Conservation (phyloP, 2,113 vertebrate species). For the Jacana jacana region DNA sequence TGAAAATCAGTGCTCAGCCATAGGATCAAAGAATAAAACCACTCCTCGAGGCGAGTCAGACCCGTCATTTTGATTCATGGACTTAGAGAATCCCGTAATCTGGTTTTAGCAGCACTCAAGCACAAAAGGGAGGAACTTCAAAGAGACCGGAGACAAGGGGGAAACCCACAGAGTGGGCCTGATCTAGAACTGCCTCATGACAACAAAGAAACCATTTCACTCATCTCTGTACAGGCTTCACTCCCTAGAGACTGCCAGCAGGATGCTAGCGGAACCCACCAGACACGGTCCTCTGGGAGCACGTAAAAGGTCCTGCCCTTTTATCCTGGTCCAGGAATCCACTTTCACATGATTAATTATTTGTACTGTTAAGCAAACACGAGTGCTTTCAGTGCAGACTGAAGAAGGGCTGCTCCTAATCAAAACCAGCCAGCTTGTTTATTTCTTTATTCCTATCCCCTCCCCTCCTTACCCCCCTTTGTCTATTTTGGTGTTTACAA, state of each 20-base stretch:
- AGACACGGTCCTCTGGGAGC: background rate
- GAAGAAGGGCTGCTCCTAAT: background rate
- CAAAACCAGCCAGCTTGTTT: conserved; percentile 6
- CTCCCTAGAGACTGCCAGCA: background rate
- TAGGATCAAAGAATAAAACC: background rate
- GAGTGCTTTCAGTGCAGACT: background rate
- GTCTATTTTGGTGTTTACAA: conserved; percentile 6
- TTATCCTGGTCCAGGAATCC: background rate
- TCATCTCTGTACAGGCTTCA: background rate
- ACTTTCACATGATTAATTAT: background rate
- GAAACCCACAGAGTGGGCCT: background rate
- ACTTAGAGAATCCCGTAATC: background rate
- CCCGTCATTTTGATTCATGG: background rate
- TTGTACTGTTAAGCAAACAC: background rate
- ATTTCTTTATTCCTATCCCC: too few species aligned
- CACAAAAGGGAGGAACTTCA: background rate
- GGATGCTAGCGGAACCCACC: background rate
- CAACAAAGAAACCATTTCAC: background rate
- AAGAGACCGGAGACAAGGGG: background rate
- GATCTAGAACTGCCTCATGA: background rate
- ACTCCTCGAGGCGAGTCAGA: background rate
- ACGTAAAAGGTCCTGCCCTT: background rate
- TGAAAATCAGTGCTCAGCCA: background rate
- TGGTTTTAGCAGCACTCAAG: background rate
- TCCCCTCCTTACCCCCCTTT: too few species aligned